Conservation (phyloP, 2,888 invertebrate genomes). For the Agriopis marginaria region DNA sequence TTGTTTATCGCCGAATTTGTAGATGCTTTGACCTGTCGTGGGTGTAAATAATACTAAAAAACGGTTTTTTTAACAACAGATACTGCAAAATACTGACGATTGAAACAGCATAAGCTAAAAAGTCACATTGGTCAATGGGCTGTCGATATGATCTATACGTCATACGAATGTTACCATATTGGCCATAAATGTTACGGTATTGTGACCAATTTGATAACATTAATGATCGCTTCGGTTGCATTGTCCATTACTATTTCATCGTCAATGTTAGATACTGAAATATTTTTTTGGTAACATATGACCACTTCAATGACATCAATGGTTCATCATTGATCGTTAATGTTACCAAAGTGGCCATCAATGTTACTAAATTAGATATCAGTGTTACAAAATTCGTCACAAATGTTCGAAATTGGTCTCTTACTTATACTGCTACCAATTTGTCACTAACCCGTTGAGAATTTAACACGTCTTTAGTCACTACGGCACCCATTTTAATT, state of each 20-base stretch:
- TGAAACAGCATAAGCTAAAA: background rate
- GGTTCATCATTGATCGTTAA: background rate
- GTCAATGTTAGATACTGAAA: background rate
- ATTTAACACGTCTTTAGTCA: constrained; percentile 14
- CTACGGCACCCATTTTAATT: background rate
- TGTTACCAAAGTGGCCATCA: background rate
- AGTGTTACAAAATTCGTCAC: background rate
- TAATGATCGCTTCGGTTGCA: too few species aligned
- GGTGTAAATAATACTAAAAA: constrained; percentile 9
- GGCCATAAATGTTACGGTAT: background rate
- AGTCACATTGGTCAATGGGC: background rate
- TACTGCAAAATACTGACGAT: background rate
- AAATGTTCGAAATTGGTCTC: background rate
- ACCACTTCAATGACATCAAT: too few species aligned
- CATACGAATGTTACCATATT: background rate
- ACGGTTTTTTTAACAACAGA: too few species aligned
- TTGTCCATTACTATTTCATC: background rate
- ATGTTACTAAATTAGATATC: background rate
- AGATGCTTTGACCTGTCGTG: constrained; percentile 14
- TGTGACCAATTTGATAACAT: background rate
- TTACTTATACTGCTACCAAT: background rate
- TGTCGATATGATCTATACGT: background rate
- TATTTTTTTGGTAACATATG: background rate
- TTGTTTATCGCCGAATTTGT: constrained; percentile 14
- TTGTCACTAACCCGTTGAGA: background rate